Evolutionary conservation across 2,888 invertebrate species (phyloP).

Genomic region (Prostheceraeus crozeri): DNA sequence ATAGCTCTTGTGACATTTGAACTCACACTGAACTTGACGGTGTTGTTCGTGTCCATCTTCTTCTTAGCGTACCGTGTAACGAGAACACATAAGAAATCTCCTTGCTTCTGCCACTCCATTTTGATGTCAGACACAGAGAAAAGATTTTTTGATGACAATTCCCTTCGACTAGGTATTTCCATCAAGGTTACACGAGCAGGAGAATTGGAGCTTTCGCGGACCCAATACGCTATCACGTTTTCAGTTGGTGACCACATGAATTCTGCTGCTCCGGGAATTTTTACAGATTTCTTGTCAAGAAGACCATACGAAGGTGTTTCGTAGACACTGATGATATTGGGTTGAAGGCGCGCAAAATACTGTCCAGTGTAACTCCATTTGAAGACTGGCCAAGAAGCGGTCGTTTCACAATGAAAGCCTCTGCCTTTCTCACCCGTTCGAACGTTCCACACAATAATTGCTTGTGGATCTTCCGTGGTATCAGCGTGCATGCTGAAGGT

Average conservation of each 20-base stretch:
- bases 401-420: constrained; percentile 64
- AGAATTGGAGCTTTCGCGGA: constrained; percentile 82
- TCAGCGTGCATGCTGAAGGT: constrained; percentile 77
- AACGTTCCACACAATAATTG: constrained; percentile 88
- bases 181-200: constrained; percentile 90
- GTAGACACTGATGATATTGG: constrained; percentile 72
- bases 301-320: constrained; percentile 89
- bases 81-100: constrained; percentile 93
- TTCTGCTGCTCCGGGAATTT: constrained; percentile 62
- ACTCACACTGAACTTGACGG: constrained; percentile 76
- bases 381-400: constrained; percentile 35
- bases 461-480: constrained; percentile 66
- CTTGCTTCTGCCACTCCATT: constrained; percentile 96
- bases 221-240: constrained; percentile 92
- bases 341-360: constrained; percentile 80
- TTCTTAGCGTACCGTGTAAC: constrained; percentile 78
- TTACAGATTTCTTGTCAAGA: constrained; percentile 85
- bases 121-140: constrained; percentile 97
- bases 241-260: constrained; percentile 98
- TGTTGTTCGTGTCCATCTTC: constrained; percentile 76
- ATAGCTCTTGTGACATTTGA: neutral
- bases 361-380: constrained; percentile 87
- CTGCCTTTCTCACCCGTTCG: constrained; percentile 85
- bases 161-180: constrained; percentile 68
- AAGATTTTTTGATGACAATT: constrained; percentile 76